Conservation (phyloP, 1,140 invertebrate genomes). For the Adelges cooleyi region DNA sequence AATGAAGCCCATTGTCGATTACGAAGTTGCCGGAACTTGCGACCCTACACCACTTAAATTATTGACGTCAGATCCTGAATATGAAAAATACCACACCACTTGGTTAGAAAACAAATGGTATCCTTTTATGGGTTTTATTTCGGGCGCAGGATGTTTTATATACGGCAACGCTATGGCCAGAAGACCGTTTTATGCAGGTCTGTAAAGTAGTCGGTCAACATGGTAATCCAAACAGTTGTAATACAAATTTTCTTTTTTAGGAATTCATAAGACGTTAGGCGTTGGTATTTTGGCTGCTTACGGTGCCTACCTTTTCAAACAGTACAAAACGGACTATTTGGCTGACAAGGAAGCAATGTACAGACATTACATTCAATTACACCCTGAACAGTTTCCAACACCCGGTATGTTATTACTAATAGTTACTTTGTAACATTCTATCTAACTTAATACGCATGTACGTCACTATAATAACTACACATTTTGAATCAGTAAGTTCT, state of each 20-base stretch:
- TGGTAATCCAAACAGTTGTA: no score
- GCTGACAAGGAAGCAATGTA: conserved; percentile 52
- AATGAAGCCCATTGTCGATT: conserved; percentile 15
- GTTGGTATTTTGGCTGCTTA: neutral
- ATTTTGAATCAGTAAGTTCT: no score
- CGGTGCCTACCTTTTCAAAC: neutral
- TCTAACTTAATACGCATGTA: no score
- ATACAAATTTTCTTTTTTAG: neutral
- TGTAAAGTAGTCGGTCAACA: no score
- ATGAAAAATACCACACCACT: neutral
- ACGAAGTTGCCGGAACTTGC: neutral
- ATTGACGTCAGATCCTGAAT: neutral
- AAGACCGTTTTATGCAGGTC: neutral
- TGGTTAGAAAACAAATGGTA: conserved; percentile 23
- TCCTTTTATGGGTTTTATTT: conserved; percentile 9
- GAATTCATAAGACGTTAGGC: neutral
- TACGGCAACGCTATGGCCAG: neutral
- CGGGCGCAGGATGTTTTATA: neutral
- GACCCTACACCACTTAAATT: conserved; percentile 3
- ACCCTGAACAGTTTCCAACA: conserved; percentile 56
- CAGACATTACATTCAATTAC: conserved; percentile 54
- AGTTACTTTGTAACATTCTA: no score
- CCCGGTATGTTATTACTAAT: conserved; percentile 40
- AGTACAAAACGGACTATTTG: conserved; percentile 36
- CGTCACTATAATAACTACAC: no score